These are phyloP conservation scores for Apteryx owenii DNA, from an alignment of 2,113 vertebrate species.

Conservation along the genomic window DNA sequence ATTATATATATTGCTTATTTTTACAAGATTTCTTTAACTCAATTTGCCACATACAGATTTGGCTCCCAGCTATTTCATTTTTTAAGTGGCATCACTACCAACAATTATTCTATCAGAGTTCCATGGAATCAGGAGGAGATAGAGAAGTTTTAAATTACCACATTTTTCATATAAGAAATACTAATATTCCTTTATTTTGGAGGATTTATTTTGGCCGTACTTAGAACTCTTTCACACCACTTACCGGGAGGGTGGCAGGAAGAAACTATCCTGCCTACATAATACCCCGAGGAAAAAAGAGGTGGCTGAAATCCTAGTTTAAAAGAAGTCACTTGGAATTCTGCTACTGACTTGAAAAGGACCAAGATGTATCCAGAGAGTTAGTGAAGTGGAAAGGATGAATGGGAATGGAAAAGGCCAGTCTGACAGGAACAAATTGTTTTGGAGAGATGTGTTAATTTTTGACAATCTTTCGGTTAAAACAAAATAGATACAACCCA, in stretches of 20 bases:
- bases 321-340: background rate
- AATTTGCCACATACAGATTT: conserved; percentile 66
- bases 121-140: conserved; percentile 27
- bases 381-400: conserved; percentile 44
- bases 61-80: conserved; percentile 72
- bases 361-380: background rate
- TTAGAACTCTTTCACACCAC: background rate
- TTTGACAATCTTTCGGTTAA: conserved; percentile 64
- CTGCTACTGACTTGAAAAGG: background rate
- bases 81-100: conserved; percentile 58
- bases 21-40: conserved; percentile 66
- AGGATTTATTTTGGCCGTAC: background rate
- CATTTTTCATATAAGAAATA: conserved; percentile 25
- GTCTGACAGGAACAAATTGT: conserved; percentile 60
- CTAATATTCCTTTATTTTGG: background rate
- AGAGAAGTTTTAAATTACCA: conserved; percentile 27
- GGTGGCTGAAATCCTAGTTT: background rate
- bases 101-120: conserved; percentile 20
- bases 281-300: background rate
- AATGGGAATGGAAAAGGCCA: conserved; percentile 62
- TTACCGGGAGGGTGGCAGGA: background rate
- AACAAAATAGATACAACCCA: conserved; percentile 60
- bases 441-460: conserved; percentile 68
- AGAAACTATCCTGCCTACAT: background rate
- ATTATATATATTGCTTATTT: conserved; percentile 58